Evolutionary conservation across 2,113 vertebrate species (phyloP), one percentile per base, ranked within the genome.

Genomic region (Pimephales promelas): DNA sequence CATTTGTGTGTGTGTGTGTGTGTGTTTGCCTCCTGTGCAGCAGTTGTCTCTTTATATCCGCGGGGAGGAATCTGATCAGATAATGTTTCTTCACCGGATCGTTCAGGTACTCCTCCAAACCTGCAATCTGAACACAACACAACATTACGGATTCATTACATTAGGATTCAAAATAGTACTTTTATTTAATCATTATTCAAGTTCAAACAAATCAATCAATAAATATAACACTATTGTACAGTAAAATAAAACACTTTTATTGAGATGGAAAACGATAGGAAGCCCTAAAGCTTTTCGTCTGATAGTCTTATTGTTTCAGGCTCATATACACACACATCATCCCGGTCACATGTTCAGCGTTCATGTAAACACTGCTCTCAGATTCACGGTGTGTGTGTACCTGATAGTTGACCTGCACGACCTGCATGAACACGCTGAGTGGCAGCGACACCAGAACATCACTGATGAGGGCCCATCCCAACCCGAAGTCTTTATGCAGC

Each of bases 391-490:
- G 43, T 34, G 79, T 81, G 2, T 64, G n/a, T 82, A 99, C 98
- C 96, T 96, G 94, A 88, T 97, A 98, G 91, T 96, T 98, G 89
- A 99, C 94, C 94, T 98, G 97, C 1, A 96, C 93, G 66, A 98
- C 91, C 92, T 99, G 96, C 45, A 97, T 62, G 68, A 97, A 98
- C 89, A 99, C 24, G 3, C 97, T 99, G 61, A 99, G 96, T 0
- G 98, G 98, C 87, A 99, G 66, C 81, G 95, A 97, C 86, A 98
- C 94, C 3, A 99, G 94, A 10, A 97, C 86, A 90, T 99, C 97
- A 5, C 96, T 95, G 72, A 97, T 92, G 0, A 97, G 94, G 3
- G 95, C 96, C 97, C 98, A 99, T 77, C 98, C 97, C 0, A 84
- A 87, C 6, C 94, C 93, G 10, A 93, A 97, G 31, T 96, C 97